Base-by-base conservation (phyloP, 2,113 vertebrate species). In the Dolichallabes microphthalmus region DNA sequence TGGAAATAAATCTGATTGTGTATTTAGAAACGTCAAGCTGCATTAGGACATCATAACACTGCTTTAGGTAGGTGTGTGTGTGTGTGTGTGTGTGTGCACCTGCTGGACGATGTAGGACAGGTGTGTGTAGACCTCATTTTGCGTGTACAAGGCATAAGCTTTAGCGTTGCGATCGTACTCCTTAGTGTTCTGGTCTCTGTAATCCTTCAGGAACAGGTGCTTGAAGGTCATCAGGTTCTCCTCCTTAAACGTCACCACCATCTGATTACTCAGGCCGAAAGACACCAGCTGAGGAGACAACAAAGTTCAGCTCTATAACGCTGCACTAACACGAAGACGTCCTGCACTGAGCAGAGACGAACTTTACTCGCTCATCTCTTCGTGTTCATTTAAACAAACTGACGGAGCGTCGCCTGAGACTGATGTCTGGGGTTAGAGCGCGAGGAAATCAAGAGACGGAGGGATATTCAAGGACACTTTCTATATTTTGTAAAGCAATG, bases 221-320 rank as follows among this genome's bases (percentile, higher is more conserved):
- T 95, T 97, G 92, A 99, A 98, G 1, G 96, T 95, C 88, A 96
- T 86, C 11, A 97, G 96, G 87, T 96, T 99, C 88, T 99, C 97
- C 52, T 98, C 97, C 91, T 97, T 98, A 92, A 99, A 99, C 63
- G 96, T 95, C 85, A 98, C 98, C 88, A 99, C 96, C 97, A 98
- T 98, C 91, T 99, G 95, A 86, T 99, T 99, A 90, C 97, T 99
- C 89, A 98, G 89, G 27, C 98, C 98, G 88, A 99, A 99, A 39
- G 96, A 92, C 58, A 98, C 96, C 64, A 99, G 93, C 98, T 98
- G 92, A 84, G 32, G 93, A 90, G 7, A 39, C 73, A 71, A 1
- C 25, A 0, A n/a, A 12, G 45, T 39, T 64, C 12, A 45, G 64
- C 64, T 32, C 22, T 8, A 61, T 10, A 61, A 61, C 58, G 9